These are phyloP conservation scores for Drosophila insularis DNA, from an alignment of 1,140 invertebrate genomes.

Conservation along the genomic window DNA sequence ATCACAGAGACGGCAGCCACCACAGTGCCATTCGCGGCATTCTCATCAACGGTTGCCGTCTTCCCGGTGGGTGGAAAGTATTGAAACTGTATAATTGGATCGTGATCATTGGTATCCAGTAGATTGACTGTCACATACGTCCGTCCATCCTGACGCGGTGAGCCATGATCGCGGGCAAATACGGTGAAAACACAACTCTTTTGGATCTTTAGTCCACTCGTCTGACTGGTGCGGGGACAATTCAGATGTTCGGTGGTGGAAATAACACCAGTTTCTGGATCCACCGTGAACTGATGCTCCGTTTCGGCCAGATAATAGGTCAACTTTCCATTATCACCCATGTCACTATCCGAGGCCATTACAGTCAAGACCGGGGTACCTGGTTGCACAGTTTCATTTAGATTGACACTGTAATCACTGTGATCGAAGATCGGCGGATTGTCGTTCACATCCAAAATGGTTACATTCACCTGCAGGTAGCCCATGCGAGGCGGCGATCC, in stretches of 20 bases:
- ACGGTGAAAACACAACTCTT: slow-evolving; percentile 97
- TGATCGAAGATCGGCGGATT: slow-evolving; percentile 97
- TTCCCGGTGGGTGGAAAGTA: slow-evolving; percentile 92
- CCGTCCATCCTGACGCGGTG: slow-evolving; percentile 93
- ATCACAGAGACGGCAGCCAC: slow-evolving; percentile 96
- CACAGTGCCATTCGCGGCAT: slow-evolving; percentile 92
- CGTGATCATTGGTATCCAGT: slow-evolving; percentile 96
- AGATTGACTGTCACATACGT: slow-evolving; percentile 97
- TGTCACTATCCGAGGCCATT: slow-evolving; percentile 95
- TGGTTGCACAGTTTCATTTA: slow-evolving; percentile 95
- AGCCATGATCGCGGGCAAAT: slow-evolving; percentile 95
- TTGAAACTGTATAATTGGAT: slow-evolving; percentile 94
- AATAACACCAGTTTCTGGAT: slow-evolving; percentile 93
- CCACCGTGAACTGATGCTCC: slow-evolving; percentile 93
- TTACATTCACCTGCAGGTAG: slow-evolving; percentile 94
- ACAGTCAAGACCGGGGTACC: slow-evolving; percentile 94
- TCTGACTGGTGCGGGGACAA: slow-evolving; percentile 83
- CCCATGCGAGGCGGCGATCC: slow-evolving; percentile 91
- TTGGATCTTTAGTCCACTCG: slow-evolving; percentile 84
- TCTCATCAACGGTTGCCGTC: slow-evolving; percentile 96
- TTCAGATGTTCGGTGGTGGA: slow-evolving; percentile 90
- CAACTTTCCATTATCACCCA: slow-evolving; percentile 95
- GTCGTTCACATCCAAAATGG: slow-evolving; percentile 96
- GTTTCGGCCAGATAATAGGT: slow-evolving; percentile 94
- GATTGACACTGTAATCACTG: slow-evolving; percentile 94